Evolutionary conservation across 2,797 vertebrate species (phyloP).

Genomic region (Hyperoplus lanceolatus): DNA sequence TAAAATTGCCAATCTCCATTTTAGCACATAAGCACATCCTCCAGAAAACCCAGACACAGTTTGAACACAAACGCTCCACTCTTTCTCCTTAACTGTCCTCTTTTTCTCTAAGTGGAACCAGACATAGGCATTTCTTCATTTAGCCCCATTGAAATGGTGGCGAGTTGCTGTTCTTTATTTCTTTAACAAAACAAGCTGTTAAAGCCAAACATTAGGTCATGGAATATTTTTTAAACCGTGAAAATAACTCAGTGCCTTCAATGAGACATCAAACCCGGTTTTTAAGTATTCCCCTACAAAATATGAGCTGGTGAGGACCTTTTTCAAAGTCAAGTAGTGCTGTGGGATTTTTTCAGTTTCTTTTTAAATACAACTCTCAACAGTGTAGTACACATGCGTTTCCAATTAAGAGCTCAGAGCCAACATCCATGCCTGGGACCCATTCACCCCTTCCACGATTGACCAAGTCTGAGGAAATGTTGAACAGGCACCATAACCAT

Average conservation of each 20-base stretch:
- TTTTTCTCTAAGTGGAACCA: slow-evolving; percentile 83
- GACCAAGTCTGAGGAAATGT: slow-evolving; percentile 84
- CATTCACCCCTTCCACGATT: slow-evolving; percentile 75
- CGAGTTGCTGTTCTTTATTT: slow-evolving; percentile 82
- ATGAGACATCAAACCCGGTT: slow-evolving; percentile 83
- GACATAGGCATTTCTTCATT: slow-evolving; percentile 82
- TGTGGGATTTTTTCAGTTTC: slow-evolving; percentile 75
- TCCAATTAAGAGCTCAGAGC: slow-evolving; percentile 83
- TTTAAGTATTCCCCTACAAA: slow-evolving; percentile 79
- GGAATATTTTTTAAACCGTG: slow-evolving; percentile 81
- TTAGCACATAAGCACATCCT: slow-evolving; percentile 59
- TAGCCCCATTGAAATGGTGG: slow-evolving; percentile 72
- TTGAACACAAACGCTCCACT: slow-evolving; percentile 80
- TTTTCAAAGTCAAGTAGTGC: slow-evolving; percentile 76
- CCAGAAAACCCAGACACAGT: slow-evolving; percentile 59
- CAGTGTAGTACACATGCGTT: slow-evolving; percentile 83
- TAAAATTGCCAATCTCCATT: slow-evolving; percentile 62
- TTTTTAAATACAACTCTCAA: slow-evolving; percentile 79
- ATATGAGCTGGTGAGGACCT: slow-evolving; percentile 81
- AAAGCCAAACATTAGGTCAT: slow-evolving; percentile 88
- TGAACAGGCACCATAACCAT: slow-evolving; percentile 82
- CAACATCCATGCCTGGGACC: slow-evolving; percentile 77
- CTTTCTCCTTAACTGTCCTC: slow-evolving; percentile 79
- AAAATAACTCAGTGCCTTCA: slow-evolving; percentile 81
- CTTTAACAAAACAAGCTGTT: slow-evolving; percentile 85